Conservation (phyloP, 2,797 vertebrate species). For the Phrynocephalus vlangalii region DNA sequence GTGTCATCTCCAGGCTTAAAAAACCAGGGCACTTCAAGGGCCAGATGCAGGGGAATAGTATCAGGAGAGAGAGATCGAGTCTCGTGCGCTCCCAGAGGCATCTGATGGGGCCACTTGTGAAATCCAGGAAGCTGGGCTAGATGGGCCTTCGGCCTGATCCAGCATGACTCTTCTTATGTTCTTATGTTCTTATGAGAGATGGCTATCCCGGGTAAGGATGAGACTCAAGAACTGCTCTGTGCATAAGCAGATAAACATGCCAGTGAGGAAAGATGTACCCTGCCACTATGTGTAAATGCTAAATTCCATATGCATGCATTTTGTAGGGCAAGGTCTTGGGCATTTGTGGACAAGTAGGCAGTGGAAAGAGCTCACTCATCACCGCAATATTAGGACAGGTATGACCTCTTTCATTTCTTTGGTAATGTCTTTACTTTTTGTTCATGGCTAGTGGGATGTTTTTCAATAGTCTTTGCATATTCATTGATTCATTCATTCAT, state of each 20-base stretch:
- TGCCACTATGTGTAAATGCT: no score
- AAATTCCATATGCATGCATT: constrained; percentile 1
- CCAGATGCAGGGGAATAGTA: no score
- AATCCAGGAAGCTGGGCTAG: no score
- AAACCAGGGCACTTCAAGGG: no score
- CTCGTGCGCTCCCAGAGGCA: no score
- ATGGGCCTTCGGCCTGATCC: no score
- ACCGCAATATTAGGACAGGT: constrained; percentile 88
- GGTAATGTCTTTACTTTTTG: constrained; percentile 65
- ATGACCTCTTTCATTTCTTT: neutral
- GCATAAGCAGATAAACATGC: neutral
- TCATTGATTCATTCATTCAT: no score
- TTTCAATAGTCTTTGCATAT: neutral
- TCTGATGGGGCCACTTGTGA: no score
- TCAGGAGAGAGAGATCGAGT: no score
- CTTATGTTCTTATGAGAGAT: no score
- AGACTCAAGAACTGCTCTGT: neutral
- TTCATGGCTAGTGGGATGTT: neutral
- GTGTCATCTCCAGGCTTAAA: no score
- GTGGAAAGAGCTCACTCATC: constrained; percentile 87
- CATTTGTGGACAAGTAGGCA: constrained; percentile 88
- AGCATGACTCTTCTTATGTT: no score
- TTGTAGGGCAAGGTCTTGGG: constrained; percentile 84
- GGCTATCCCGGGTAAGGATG: neutral
- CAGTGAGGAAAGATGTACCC: neutral